phyloP scores from a whole-genome alignment of 2,113 vertebrate genomes.

The Oreotrochilus melanogaster region DNA sequence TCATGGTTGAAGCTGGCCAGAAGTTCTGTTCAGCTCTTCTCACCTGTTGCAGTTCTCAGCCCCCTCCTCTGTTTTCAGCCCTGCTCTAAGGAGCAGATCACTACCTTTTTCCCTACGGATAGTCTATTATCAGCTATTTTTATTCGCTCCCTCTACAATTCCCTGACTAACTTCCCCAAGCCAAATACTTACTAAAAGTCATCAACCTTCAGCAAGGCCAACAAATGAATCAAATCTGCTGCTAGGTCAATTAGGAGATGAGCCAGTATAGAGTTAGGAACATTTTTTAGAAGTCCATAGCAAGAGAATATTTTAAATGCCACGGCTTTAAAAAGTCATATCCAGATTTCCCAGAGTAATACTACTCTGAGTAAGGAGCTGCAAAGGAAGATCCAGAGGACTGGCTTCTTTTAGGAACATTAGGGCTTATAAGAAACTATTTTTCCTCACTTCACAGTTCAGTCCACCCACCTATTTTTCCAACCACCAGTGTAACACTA shows the following conservation, averaged over 20 bases:
- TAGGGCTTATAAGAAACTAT: slow-evolving; percentile 39
- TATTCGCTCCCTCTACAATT: slow-evolving; percentile 17
- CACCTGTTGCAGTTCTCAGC: slow-evolving; percentile 1
- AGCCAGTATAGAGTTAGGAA: slow-evolving; percentile 21
- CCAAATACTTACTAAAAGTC: slow-evolving; percentile 48
- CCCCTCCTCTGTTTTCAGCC: background rate
- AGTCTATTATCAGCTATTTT: slow-evolving; percentile 31
- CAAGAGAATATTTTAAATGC: slow-evolving; percentile 1
- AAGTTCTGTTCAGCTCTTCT: background rate
- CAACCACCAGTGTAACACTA: background rate
- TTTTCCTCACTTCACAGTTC: slow-evolving; percentile 33
- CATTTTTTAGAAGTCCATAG: background rate
- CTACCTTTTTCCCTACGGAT: background rate
- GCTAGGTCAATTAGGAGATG: slow-evolving; percentile 43
- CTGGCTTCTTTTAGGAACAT: slow-evolving; percentile 17
- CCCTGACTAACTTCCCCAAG: slow-evolving; percentile 4
- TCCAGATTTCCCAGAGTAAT: slow-evolving; percentile 27
- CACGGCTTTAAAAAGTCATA: slow-evolving; percentile 16
- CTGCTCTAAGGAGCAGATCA: background rate
- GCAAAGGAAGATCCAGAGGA: slow-evolving; percentile 26
- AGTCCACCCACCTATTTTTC: slow-evolving; percentile 38
- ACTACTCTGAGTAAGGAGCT: background rate
- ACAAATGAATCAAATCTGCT: slow-evolving; percentile 54
- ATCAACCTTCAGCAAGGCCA: slow-evolving; percentile 51
- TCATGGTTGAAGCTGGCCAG: background rate